Base-by-base conservation (phyloP, 2,113 vertebrate species). In the Oreotrochilus melanogaster region DNA sequence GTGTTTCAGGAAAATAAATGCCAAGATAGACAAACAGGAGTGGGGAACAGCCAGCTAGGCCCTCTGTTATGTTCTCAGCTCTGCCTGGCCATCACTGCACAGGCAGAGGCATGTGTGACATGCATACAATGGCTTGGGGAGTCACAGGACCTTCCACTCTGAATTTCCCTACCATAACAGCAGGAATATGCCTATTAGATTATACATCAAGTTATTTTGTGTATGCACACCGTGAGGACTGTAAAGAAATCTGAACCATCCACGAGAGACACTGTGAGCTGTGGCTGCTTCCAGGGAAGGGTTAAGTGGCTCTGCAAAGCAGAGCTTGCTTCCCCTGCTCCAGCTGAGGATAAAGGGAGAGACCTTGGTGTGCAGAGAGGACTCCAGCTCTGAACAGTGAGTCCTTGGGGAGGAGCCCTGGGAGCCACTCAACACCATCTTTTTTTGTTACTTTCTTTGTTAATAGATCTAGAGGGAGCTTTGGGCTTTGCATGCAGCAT, bases 381-480 rank as follows among this genome's bases (percentile, higher is more conserved):
- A 73, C 67, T 85, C 66, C 78, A 70, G 67, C 64, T 66, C 82
- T 70, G 48, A 89, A 39, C 71, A 76, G 64, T 6, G 42, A 45
- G 57, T 75, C 95, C 61, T 48, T 27, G 18, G 70, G 95, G 92
- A 95, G 65, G 51, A 93, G 85, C 57, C 78, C 88, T 54, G 33
- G 75, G 43, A 86, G 56, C 7, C 2, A 43, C 64, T 92, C 86
- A 58, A 60, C 31, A 37, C 1, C 3, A 42, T 60, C 28, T 54
- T 54, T 93, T 79, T 79, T 75, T 89, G 81, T 95, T 79, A 74
- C 78, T 54, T 87, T 14, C 92, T 94, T 86, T 91, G 80, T 93
- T 86, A 92, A 92, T 87, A 89, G 92, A 89, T 70, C 91, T 72
- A 48, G 78, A 91, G 56, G 47, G 56, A 51, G 86, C 78, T 84